These are phyloP conservation scores for Takifugu bimaculatus DNA, from an alignment of 2,113 vertebrate species.

Conservation along the genomic window DNA sequence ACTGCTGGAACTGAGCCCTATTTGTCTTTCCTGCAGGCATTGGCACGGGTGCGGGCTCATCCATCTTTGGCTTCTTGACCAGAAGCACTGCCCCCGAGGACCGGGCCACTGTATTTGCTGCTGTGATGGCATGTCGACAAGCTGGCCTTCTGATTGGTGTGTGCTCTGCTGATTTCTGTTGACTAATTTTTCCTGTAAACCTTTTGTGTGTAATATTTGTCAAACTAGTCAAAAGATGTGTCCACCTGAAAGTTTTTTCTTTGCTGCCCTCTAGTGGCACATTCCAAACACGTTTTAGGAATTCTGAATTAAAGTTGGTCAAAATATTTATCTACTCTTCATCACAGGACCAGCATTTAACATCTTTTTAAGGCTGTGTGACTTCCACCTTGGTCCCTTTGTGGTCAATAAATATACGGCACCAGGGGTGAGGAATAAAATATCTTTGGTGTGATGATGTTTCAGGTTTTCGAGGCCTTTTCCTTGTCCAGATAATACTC, in stretches of 20 bases:
- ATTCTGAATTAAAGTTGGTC: background rate
- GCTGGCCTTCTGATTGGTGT: conserved; percentile 81
- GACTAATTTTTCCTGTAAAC: no score
- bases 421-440: conserved; percentile 74
- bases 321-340: conserved; percentile 5
- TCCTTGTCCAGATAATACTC: background rate
- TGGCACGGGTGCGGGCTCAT: conserved; percentile 77
- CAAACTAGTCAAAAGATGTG: no score
- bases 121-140: conserved; percentile 81
- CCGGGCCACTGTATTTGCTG: conserved; percentile 78
- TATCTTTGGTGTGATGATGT: background rate
- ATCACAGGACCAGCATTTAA: conserved; percentile 80
- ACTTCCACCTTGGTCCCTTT: conserved; percentile 79
- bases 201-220: no score
- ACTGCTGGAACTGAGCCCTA: background rate
- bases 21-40: conserved; percentile 62
- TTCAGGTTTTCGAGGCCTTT: background rate
- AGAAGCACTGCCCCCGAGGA: conserved; percentile 72
- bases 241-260: no score
- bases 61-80: conserved; percentile 80
- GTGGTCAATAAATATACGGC: conserved; percentile 79
- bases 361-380: conserved; percentile 79
- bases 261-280: no score
- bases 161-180: conserved; percentile 16
- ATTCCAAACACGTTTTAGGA: no score